phyloP scores from a whole-genome alignment of 2,797 vertebrate genomes.

The Anisognathus igniventris region DNA sequence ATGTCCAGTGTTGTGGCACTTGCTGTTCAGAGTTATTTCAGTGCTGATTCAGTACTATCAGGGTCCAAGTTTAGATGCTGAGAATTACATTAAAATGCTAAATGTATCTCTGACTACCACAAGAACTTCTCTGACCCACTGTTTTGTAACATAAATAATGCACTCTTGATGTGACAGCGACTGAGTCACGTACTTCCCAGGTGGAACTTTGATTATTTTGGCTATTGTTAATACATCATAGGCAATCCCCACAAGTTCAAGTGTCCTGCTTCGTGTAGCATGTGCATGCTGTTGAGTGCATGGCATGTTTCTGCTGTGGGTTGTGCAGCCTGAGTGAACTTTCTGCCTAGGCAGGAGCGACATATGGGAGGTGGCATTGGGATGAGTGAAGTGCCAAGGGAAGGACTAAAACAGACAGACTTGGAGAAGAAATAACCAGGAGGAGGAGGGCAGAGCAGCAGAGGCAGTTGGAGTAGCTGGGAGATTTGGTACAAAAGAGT shows the following conservation, averaged over 20 bases:
- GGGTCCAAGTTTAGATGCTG: neutral
- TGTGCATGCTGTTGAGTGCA: too few relatives aligned
- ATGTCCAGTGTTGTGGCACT: neutral
- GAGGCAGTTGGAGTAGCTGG: neutral
- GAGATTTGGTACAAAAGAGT: neutral
- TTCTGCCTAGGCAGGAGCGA: neutral
- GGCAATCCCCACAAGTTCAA: neutral
- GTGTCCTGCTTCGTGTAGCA: neutral
- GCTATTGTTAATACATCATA: too few relatives aligned
- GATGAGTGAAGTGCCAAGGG: neutral
- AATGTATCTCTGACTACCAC: neutral
- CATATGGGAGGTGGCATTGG: neutral
- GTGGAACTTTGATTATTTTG: neutral
- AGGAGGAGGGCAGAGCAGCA: neutral
- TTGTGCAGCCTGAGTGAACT: neutral
- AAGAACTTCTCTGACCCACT: neutral
- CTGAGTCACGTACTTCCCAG: rapidly evolving
- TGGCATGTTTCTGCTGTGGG: neutral
- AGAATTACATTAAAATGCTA: neutral
- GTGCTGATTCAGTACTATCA: neutral
- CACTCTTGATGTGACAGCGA: neutral
- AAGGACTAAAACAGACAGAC: neutral
- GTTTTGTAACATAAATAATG: neutral
- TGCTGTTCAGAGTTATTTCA: neutral
- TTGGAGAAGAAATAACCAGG: neutral